A percentile compares a stretch with the other conserved stretches of the same genome.
Evolutionary conservation across 2,113 vertebrate genomes (phyloP).

Genomic region (Sander lucioperca): DNA sequence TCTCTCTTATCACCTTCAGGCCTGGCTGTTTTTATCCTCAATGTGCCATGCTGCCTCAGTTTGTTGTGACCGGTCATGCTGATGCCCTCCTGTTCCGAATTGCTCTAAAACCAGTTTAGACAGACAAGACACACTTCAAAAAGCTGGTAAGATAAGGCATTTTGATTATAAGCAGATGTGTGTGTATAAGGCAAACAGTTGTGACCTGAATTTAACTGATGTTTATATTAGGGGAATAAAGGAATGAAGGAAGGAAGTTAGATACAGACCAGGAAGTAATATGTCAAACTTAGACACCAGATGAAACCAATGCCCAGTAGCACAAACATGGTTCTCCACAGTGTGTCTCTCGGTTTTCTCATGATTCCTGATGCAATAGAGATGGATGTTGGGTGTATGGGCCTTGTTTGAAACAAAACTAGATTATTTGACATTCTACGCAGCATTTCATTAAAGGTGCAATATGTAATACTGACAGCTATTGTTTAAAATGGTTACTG

Average conservation of each 20-base stretch:
- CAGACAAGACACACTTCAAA: not conserved
- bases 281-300: slow-evolving; percentile 14
- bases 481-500: no score
- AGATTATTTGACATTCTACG: not conserved
- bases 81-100: not conserved
- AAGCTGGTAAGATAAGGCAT: not conserved
- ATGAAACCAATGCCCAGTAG: slow-evolving; percentile 8
- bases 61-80: accelerated
- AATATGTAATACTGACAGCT: no score
- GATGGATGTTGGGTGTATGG: not conserved
- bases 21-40: not conserved
- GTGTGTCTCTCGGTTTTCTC: not conserved
- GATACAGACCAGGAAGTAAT: slow-evolving; percentile 53
- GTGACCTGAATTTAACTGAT: not conserved
- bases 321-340: not conserved
- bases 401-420: not conserved
- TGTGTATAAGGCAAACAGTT: not conserved
- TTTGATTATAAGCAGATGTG: not conserved
- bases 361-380: slow-evolving; percentile 2
- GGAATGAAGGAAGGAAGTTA: not conserved
- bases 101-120: not conserved
- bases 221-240: not conserved
- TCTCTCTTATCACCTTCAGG: slow-evolving; percentile 28
- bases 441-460: not conserved
- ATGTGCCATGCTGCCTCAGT: not conserved